These are phyloP conservation scores for Chelmon rostratus DNA, from an alignment of 2,797 vertebrate genomes.

Conservation along the genomic window DNA sequence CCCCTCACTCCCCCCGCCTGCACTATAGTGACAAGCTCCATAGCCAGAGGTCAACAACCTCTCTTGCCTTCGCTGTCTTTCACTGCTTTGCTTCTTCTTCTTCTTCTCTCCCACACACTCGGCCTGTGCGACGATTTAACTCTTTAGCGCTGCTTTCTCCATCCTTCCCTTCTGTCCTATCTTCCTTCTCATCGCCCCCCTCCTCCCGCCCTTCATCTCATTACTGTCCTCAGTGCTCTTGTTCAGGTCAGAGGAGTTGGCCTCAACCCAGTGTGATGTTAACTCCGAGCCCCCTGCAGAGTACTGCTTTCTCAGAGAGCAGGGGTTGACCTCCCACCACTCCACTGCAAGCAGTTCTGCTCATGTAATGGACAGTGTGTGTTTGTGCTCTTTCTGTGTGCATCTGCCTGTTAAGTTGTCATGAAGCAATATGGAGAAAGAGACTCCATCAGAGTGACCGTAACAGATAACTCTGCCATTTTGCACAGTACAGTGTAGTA, in stretches of 20 bases:
- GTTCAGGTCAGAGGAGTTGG: conserved; percentile 55
- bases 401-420: not conserved
- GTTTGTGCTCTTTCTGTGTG: conserved; percentile 30
- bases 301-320: conserved; percentile 39
- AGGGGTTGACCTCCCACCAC: conserved; percentile 48
- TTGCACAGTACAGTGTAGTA: conserved; percentile 33
- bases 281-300: conserved; percentile 42
- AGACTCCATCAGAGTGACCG: conserved; percentile 18
- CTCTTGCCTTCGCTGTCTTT: conserved; percentile 67
- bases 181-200: conserved; percentile 1
- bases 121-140: conserved; percentile 35
- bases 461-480: conserved; percentile 53
- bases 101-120: conserved; percentile 59
- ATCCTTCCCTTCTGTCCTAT: conserved; percentile 6
- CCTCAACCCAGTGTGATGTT: conserved; percentile 56
- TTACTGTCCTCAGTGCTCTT: conserved; percentile 50
- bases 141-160: conserved; percentile 40
- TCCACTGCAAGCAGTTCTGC: conserved; percentile 35
- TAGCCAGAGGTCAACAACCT: conserved; percentile 80
- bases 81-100: conserved; percentile 43
- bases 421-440: conserved; percentile 21
- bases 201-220: conserved; percentile 26
- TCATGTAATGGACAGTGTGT: conserved; percentile 34
- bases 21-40: conserved; percentile 65
- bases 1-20: conserved; percentile 25